phyloP scores from a whole-genome alignment of 2,888 invertebrate species.

The Idaea straminata region DNA sequence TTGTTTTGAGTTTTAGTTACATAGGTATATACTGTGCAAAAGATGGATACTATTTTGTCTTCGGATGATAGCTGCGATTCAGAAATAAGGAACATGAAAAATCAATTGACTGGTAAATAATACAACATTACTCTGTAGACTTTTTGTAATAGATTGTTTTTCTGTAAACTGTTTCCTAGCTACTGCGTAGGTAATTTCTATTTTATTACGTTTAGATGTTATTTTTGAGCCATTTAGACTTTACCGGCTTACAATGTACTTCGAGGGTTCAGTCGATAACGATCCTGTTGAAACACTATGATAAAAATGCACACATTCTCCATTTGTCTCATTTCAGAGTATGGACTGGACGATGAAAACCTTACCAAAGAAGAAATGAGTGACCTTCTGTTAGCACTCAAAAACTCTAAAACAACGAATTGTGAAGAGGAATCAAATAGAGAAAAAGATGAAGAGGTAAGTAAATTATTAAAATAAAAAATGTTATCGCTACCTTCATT shows the following conservation, averaged over 20 bases:
- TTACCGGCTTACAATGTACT: neutral
- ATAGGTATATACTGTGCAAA: constrained; percentile 12
- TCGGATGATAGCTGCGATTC: constrained; percentile 71
- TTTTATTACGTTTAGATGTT: neutral
- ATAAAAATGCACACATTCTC: constrained; percentile 8
- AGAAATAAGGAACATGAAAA: constrained; percentile 65
- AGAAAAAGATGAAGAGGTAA: constrained; percentile 38
- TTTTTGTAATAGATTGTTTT: constrained; percentile 1
- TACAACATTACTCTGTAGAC: neutral
- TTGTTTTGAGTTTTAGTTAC: constrained; percentile 14
- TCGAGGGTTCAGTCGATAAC: neutral
- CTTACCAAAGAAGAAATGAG: constrained; percentile 72
- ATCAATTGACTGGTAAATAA: constrained; percentile 58
- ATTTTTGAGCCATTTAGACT: neutral
- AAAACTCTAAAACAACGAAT: constrained; percentile 64
- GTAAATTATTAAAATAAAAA: neutral
- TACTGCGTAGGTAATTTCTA: neutral
- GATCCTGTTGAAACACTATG: neutral
- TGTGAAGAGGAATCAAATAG: constrained; percentile 55
- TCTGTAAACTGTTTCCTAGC: too few relatives aligned
- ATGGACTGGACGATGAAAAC: constrained; percentile 70
- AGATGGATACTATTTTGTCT: constrained; percentile 46
- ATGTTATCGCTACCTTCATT: too few relatives aligned
- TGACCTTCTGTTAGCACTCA: constrained; percentile 67
- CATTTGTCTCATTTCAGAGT: constrained; percentile 48